A percentile compares a stretch with the other conserved stretches of the same genome.
phyloP scores from a whole-genome alignment of 37 sponge, comb jelly and placozoan genomes.

The Ianthella basta region DNA sequence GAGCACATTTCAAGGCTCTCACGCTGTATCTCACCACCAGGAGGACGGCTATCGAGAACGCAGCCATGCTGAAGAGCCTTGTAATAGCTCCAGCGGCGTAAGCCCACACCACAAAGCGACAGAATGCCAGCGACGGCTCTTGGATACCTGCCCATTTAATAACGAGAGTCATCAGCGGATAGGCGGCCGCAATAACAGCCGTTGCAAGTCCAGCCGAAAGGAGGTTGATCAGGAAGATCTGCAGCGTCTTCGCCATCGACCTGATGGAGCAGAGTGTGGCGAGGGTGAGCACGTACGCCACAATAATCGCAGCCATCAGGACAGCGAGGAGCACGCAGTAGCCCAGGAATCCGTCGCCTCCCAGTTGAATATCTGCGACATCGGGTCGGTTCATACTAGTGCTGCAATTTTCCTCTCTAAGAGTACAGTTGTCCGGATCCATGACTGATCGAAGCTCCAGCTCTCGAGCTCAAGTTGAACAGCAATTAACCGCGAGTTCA shows the following conservation, averaged over 20 bases:
- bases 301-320: no score
- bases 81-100: neutral
- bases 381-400: no score
- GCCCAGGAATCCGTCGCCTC: no score
- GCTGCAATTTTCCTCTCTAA: no score
- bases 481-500: no score
- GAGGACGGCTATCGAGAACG: neutral
- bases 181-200: neutral
- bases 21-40: neutral
- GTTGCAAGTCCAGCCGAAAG: neutral
- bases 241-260: neutral
- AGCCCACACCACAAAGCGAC: neutral
- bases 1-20: neutral
- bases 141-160: neutral
- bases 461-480: no score
- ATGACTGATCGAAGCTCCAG: no score
- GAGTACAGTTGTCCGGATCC: no score
- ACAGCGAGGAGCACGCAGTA: no score
- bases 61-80: constrained; percentile 1
- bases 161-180: neutral
- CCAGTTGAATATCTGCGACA: no score
- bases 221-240: constrained; percentile 12
- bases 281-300: constrained; percentile 1
- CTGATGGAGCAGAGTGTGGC: neutral
- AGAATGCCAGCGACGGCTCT: neutral